Conservation (phyloP, 2,113 vertebrate species). For the Epinephelus fuscoguttatus region DNA sequence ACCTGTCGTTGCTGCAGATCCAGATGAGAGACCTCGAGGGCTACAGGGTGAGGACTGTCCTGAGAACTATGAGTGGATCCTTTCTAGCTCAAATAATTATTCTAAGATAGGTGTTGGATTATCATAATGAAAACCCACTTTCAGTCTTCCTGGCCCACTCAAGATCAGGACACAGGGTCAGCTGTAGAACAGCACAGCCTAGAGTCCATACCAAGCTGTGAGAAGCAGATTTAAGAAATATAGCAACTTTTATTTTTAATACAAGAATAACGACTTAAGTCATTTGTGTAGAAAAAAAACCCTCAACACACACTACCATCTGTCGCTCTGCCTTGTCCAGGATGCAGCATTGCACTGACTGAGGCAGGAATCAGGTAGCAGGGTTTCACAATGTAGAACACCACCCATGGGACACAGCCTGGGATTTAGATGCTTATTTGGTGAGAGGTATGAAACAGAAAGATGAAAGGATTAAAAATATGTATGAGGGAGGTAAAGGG, state of each 20-base stretch:
- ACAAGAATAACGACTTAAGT: neutral
- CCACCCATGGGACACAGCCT: slow-evolving; percentile 48
- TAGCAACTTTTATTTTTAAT: neutral
- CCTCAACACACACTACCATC: slow-evolving; percentile 26
- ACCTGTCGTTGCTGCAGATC: slow-evolving; percentile 96
- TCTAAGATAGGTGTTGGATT: neutral
- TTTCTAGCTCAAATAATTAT: neutral
- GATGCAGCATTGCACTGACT: neutral
- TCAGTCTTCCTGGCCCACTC: neutral
- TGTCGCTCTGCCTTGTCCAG: slow-evolving; percentile 12
- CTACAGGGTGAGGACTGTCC: slow-evolving; percentile 90
- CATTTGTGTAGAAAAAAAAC: neutral
- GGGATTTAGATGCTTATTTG: slow-evolving; percentile 57
- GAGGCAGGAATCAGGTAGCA: slow-evolving; percentile 41
- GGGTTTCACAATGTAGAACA: slow-evolving; percentile 52
- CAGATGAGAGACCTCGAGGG: slow-evolving; percentile 99
- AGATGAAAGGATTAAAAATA: slow-evolving; percentile 53
- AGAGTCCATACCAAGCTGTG: neutral
- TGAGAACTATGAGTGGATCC: neutral
- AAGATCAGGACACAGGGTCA: neutral
- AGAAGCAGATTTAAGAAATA: neutral
- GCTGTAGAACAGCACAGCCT: neutral
- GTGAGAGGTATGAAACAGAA: slow-evolving; percentile 33
- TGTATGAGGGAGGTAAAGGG: neutral
- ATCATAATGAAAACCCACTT: neutral